Evolutionary conservation across 2,797 vertebrate species (phyloP).

Genomic region (Chiloscyllium punctatum): DNA sequence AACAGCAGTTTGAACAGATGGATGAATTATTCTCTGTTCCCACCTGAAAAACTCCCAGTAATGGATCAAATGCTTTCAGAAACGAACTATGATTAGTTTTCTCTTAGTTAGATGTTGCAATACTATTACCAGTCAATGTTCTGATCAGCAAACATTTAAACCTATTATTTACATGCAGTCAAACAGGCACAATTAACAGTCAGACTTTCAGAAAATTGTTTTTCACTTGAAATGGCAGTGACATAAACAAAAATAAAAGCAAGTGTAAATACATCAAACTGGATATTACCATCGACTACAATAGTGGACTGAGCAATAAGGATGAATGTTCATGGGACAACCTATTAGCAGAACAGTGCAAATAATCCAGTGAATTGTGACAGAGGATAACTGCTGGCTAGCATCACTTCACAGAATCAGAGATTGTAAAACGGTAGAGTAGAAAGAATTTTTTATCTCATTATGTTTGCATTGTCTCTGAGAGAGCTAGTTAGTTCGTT

Average conservation of each 20-base stretch:
- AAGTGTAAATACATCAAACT: neutral
- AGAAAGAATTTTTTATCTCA: neutral
- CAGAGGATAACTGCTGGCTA: neutral
- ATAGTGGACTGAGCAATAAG: neutral
- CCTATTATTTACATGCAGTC: neutral
- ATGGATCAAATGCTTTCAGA: slow-evolving; percentile 14
- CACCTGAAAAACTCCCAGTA: neutral
- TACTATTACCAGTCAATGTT: neutral
- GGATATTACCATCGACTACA: neutral
- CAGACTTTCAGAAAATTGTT: neutral
- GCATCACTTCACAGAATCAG: neutral
- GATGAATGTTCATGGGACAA: neutral
- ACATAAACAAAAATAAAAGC: neutral
- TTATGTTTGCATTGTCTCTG: neutral
- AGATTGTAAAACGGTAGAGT: neutral
- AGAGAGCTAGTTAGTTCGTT: neutral
- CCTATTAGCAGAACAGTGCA: neutral
- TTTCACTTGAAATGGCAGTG: neutral
- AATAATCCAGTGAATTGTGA: neutral
- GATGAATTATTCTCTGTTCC: neutral
- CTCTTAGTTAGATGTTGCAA: neutral
- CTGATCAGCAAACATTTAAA: neutral
- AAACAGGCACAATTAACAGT: neutral
- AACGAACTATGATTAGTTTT: neutral
- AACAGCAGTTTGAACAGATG: slow-evolving; percentile 6